Percentiles rank a stretch among this genome's conserved stretches.
Evolutionary conservation across 2,888 invertebrate genomes (phyloP).

Genomic region (Drosophila hamatofila): DNA sequence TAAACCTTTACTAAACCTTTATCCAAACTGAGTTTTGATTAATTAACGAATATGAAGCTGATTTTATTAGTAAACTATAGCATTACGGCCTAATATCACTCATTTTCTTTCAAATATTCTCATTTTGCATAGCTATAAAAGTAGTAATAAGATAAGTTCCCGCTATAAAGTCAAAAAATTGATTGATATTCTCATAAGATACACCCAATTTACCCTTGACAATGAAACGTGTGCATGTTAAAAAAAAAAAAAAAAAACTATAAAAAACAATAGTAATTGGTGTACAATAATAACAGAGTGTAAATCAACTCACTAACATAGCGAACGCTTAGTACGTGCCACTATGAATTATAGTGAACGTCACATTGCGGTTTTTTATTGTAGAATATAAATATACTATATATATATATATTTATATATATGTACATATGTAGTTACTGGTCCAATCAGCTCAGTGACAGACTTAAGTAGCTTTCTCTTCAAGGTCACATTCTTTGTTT

Average conservation of each 20-base stretch:
- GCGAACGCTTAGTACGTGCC: conserved; percentile 53
- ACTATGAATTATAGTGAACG: conserved; percentile 31
- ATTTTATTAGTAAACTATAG: too few species aligned
- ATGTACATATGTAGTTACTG: not conserved
- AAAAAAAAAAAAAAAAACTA: conserved; percentile 28
- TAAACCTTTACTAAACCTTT: too few species aligned
- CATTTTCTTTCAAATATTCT: too few species aligned
- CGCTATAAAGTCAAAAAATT: not conserved
- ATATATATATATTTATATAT: not conserved
- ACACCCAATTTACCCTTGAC: conserved; percentile 34
- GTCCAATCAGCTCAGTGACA: not conserved
- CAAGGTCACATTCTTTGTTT: not conserved
- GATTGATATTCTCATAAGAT: conserved; percentile 53
- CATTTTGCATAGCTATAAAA: not conserved
- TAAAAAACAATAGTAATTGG: conserved; percentile 25
- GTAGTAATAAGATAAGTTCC: not conserved
- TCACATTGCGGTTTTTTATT: too few species aligned
- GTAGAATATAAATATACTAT: not conserved
- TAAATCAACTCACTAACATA: conserved; percentile 13
- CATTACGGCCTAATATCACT: too few species aligned
- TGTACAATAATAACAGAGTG: conserved; percentile 12
- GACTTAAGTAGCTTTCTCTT: not conserved
- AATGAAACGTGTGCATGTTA: conserved; percentile 41
- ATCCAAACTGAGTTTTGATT: too few species aligned
- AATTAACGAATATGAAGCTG: too few species aligned